Percentiles rank a stretch among this genome's conserved stretches.
Conservation (phyloP, 2,888 invertebrate genomes). For the Noctua fimbriata region DNA sequence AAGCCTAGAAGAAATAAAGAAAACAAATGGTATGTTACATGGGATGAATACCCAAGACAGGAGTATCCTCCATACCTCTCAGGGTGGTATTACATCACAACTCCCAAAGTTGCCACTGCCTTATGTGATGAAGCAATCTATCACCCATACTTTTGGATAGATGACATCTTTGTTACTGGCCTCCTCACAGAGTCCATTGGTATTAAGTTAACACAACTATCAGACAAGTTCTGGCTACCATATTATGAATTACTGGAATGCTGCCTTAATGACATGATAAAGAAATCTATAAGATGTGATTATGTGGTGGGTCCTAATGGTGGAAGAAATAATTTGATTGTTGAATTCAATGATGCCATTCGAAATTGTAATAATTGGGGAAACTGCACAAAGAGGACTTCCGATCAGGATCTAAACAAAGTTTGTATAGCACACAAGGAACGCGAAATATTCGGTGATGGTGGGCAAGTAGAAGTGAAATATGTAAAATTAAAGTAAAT, state of each 20-base stretch:
- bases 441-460: slow-evolving; percentile 74
- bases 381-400: slow-evolving; percentile 88
- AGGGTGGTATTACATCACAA: slow-evolving; percentile 96
- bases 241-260: slow-evolving; percentile 94
- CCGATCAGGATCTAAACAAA: slow-evolving; percentile 87
- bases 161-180: slow-evolving; percentile 96
- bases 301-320: slow-evolving; percentile 94
- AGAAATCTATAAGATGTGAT: slow-evolving; percentile 91
- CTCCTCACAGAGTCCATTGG: slow-evolving; percentile 91
- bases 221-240: slow-evolving; percentile 91
- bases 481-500: slow-evolving; percentile 62
- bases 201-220: slow-evolving; percentile 90
- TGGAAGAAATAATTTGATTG: slow-evolving; percentile 92
- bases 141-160: slow-evolving; percentile 96
- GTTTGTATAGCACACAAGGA: slow-evolving; percentile 90
- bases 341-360: slow-evolving; percentile 91
- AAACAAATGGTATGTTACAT: slow-evolving; percentile 95
- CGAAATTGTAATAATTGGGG: slow-evolving; percentile 88
- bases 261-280: slow-evolving; percentile 92
- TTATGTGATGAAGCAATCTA: slow-evolving; percentile 89
- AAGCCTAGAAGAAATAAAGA: slow-evolving; percentile 91
- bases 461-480: slow-evolving; percentile 71
- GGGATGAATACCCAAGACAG: slow-evolving; percentile 91
- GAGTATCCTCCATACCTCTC: slow-evolving; percentile 94
- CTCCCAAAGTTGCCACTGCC: slow-evolving; percentile 90